Base-by-base conservation (phyloP, 2,888 invertebrate species). In the Corbicula japonica region DNA sequence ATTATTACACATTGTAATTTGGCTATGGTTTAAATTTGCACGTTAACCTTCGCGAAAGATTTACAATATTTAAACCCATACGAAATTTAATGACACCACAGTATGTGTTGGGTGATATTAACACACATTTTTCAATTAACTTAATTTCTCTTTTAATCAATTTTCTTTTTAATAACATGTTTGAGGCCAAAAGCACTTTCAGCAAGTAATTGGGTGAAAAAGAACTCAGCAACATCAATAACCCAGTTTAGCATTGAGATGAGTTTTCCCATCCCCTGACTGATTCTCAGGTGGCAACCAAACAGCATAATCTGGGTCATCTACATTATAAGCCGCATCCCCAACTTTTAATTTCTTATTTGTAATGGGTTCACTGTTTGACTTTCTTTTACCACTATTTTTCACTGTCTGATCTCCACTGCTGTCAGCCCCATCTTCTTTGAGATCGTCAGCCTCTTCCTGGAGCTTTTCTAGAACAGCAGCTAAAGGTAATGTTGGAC, bases 251-350 rank as follows among this genome's bases (percentile, higher is more conserved):
- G 96, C 96, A 94, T 97, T 97, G 44, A 97, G 94, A 87, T 94
- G 95, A 1, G 97, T 97, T 86, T 95, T 95, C 5, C 97, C 97
- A 94, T 97, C 97, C 0, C 97, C 97, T 54, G 95, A 95, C 93
- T 97, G 97, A 92, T 92, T 91, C 76, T 94, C 88, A 0, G 97
- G 97, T 3, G 97, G 97, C 48, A 96, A 93, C 97, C 97, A 97
- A 90, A 95, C 95, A 10, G 95, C 96, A 92, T 96, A 97, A 90
- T 96, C 95, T 12, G 93, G 93, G 85, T 93, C 93, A 21, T 88
- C 84, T 10, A 77, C 82, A 66, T 86, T 80, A 74, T 87, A 86
- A 50, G 38, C 72, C 62, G 35, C 52, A 5, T 60, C 65, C 44
- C n/a, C 48, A 41, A 28, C 18, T 50, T 71, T 80, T 38, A 44